Conservation (phyloP, 2,888 invertebrate genomes). For the Steinernema carpocapsae region DNA sequence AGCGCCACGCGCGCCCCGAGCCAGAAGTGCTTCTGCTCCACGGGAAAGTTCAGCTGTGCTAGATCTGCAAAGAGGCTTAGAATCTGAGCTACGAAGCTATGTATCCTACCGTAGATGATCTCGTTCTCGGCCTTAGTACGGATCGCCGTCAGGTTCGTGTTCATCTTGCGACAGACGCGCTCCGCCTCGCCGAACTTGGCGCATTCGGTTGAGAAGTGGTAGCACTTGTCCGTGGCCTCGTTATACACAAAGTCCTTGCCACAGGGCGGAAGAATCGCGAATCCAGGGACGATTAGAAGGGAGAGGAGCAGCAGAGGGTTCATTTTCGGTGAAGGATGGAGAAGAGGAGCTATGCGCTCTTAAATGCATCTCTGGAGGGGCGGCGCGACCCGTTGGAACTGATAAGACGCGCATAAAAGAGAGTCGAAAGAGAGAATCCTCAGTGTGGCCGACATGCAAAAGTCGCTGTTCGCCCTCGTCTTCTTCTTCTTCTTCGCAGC, state of each 20-base stretch:
- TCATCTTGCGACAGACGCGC: neutral
- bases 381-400: neutral
- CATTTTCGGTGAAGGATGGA: neutral
- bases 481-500: neutral
- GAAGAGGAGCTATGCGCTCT: neutral
- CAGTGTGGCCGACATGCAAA: neutral
- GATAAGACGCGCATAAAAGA: slow-evolving; percentile 20
- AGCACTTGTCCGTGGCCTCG: slow-evolving; percentile 18
- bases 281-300: neutral
- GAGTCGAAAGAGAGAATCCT: neutral
- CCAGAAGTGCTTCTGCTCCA: slow-evolving; percentile 22
- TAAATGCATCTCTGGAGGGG: neutral
- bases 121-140: neutral
- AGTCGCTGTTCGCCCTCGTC: neutral
- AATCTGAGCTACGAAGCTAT: neutral
- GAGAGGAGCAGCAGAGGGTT: neutral
- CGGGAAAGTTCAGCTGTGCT: slow-evolving; percentile 15
- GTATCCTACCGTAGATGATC: neutral
- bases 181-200: slow-evolving; percentile 5
- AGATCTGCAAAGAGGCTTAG: slow-evolving; percentile 3
- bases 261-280: neutral
- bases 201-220: slow-evolving; percentile 12
- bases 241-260: slow-evolving; percentile 9
- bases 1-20: slow-evolving; percentile 5
- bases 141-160: slow-evolving; percentile 20